Evolutionary conservation across 2,888 invertebrate species (phyloP).

Genomic region (Dromius quadrimaculatus): DNA sequence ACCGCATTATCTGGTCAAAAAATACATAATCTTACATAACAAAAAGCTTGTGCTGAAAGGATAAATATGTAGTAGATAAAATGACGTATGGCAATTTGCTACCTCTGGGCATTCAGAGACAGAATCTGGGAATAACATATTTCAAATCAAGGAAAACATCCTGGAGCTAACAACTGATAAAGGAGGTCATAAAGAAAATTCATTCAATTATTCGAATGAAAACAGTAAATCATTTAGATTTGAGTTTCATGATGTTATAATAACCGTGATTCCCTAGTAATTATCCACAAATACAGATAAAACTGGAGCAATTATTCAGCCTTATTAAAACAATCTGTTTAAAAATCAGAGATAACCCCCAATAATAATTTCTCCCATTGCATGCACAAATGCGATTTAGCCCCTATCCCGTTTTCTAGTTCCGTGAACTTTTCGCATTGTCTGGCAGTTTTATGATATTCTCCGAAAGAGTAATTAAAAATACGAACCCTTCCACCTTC

Average conservation of each 20-base stretch:
- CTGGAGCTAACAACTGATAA: neutral
- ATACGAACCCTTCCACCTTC: slow-evolving; percentile 21
- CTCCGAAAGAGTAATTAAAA: slow-evolving; percentile 48
- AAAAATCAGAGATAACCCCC: slow-evolving; percentile 20
- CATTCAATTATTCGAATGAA: neutral
- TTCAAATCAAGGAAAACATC: no score
- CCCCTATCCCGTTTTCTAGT: neutral
- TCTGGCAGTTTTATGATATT: slow-evolving; percentile 48
- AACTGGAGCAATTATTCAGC: slow-evolving; percentile 8
- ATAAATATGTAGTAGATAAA: no score
- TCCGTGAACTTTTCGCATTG: slow-evolving; percentile 5
- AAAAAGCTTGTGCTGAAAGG: no score
- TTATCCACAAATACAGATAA: slow-evolving; percentile 5
- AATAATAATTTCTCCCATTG: slow-evolving; percentile 43
- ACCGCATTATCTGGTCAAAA: no score
- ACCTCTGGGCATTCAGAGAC: no score
- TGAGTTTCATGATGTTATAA: slow-evolving; percentile 34
- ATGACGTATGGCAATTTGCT: no score
- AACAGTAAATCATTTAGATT: slow-evolving; percentile 13
- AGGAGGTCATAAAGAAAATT: slow-evolving; percentile 11
- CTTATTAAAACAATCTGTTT: slow-evolving; percentile 36
- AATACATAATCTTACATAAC: no score
- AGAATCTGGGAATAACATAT: no score
- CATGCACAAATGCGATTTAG: slow-evolving; percentile 42
- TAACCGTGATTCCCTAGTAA: neutral